Evolutionary conservation across 2,888 invertebrate genomes (phyloP), one percentile per base, ranked within the genome.

Genomic region (Parnassius mnemosyne): DNA sequence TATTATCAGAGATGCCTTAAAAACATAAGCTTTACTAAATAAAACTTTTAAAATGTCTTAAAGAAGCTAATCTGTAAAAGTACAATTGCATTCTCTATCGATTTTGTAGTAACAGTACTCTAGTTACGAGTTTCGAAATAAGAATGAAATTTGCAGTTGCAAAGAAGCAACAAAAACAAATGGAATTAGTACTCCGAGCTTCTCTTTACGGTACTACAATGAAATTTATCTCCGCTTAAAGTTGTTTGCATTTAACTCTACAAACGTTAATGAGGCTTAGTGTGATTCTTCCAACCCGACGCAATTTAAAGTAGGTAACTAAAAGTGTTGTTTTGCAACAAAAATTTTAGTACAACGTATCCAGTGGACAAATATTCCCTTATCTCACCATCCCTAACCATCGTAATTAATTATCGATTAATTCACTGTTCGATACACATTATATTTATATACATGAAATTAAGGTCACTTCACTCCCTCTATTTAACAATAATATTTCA

Each of bases 231-330:
- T 51, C 25, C 55, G 42, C 59, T 54, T 55, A 50, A 59, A 59
- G 44, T 59, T 55, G 55, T 63, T 61, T 49, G 61, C 57, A 46
- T 61, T 56, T 56, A 63, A 59, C 55, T 59, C 47, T 52, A 55
- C 51, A 43, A 41, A 53, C 53, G 43, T 55, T 51, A 63, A 59
- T 51, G 58, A 50, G 63, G 54, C 46, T 63, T 54, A 55, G 44
- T 50, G 46, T 43, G 41, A 44, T 63, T 47, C 34, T 55, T 47
- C 51, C 57, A 49, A 44, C 25, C 51, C 43, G 44, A 52, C 51
- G 20, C 59, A 25, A 55, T 55, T 56, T 52, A 63, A 58, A 44
- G 49, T 13, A 25, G 13, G 13, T 16, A 43, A 54, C 16, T 60
- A 53, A 60, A 53, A 34, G 41, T 59, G 10, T n/a, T 52, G 34